phyloP scores from a whole-genome alignment of 2,797 vertebrate genomes.

The Bryconaethiops microstoma region DNA sequence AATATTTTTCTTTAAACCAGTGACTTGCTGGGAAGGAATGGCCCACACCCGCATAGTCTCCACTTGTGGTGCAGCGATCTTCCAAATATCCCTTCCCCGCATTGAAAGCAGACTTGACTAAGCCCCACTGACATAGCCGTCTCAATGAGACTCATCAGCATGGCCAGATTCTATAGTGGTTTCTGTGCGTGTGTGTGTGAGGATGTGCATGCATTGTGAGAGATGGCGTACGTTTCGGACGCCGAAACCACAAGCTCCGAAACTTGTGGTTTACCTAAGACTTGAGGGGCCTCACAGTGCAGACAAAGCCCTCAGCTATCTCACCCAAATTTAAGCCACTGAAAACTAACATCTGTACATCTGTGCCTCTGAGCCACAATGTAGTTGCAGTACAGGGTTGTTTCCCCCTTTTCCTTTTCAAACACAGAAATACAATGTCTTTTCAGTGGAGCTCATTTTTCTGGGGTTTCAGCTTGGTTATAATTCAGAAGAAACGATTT shows the following conservation, averaged over 20 bases:
- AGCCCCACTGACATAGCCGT: conserved; percentile 1
- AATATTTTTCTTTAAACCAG: conserved; percentile 17
- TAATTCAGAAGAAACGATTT: not conserved
- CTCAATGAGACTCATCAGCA: conserved; percentile 11
- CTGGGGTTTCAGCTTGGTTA: not conserved
- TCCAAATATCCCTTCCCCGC: not conserved
- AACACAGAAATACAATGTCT: not conserved
- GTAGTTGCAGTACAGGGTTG: not conserved
- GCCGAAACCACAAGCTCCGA: not conserved
- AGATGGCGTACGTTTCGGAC: not conserved
- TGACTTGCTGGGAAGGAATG: conserved; percentile 28
- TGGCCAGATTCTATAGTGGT: not conserved
- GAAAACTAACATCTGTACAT: not conserved
- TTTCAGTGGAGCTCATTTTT: not conserved
- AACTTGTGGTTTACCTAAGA: conserved; percentile 23
- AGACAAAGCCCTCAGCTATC: conserved; percentile 4
- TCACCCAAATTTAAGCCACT: not conserved
- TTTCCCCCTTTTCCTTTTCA: not conserved
- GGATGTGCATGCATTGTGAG: not conserved
- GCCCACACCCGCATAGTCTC: not conserved
- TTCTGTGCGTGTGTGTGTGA: conserved; percentile 6
- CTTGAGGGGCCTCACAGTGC: conserved; percentile 7
- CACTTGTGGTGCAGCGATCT: conserved; percentile 15
- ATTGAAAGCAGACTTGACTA: not conserved
- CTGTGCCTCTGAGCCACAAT: not conserved